Evolutionary conservation across 1,140 invertebrate species (phyloP).

Genomic region (Diachasma alloeum): DNA sequence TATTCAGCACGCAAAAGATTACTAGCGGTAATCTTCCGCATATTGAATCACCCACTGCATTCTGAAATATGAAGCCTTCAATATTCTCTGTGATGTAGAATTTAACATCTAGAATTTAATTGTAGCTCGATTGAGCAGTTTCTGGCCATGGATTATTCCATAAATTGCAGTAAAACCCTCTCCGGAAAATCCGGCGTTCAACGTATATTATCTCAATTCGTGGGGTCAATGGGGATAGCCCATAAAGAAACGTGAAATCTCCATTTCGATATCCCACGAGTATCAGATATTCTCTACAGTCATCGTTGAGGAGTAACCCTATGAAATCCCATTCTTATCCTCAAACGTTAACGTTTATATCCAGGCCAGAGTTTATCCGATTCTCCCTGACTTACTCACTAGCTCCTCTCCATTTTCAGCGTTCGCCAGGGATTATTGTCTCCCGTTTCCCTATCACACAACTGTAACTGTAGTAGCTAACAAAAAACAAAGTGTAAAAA

Average conservation of each 20-base stretch:
- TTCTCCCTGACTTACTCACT: constrained; percentile 23
- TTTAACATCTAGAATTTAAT: background rate
- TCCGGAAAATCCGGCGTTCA: background rate
- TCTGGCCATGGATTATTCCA: background rate
- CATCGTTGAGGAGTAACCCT: constrained; percentile 3
- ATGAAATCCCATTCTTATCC: constrained; percentile 11
- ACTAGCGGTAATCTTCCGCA: background rate
- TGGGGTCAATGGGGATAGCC: background rate
- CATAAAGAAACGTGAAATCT: background rate
- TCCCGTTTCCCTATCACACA: background rate
- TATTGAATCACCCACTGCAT: background rate
- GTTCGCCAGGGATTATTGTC: constrained; percentile 16
- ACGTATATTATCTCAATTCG: background rate
- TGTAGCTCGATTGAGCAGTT: background rate
- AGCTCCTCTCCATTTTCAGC: constrained; percentile 11
- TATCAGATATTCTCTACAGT: constrained; percentile 12
- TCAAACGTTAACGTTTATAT: constrained; percentile 17
- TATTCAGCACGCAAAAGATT: background rate
- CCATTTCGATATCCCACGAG: background rate
- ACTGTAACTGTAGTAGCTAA: background rate
- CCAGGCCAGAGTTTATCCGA: constrained; percentile 24
- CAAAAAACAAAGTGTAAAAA: background rate
- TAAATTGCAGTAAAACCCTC: background rate
- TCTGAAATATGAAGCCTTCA: background rate
- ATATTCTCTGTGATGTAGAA: too few relatives aligned